These are phyloP conservation scores for Synchiropus splendidus DNA, from an alignment of 2,113 vertebrate genomes.

Conservation along the genomic window DNA sequence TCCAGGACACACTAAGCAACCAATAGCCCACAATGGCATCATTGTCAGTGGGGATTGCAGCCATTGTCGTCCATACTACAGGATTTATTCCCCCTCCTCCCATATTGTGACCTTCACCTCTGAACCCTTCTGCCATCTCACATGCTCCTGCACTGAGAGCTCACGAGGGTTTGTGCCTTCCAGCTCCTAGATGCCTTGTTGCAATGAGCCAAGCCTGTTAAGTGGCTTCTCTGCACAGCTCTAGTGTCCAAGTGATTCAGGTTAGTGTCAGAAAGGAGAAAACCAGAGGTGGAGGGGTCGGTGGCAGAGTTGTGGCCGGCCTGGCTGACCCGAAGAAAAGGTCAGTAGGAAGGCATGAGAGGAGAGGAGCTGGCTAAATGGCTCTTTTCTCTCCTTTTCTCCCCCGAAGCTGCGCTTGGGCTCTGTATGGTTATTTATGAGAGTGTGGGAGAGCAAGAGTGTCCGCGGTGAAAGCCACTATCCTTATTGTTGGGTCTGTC, in stretches of 20 bases:
- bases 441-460: conserved; percentile 54
- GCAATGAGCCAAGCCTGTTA: conserved; percentile 43
- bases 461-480: conserved; percentile 45
- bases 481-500: conserved; percentile 48
- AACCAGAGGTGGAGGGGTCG: conserved; percentile 6
- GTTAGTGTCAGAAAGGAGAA: conserved; percentile 28
- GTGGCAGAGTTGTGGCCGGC: conserved; percentile 30
- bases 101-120: conserved; percentile 60
- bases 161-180: conserved; percentile 37
- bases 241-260: conserved; percentile 41
- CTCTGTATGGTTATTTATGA: conserved; percentile 62
- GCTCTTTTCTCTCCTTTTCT: conserved; percentile 51
- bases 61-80: conserved; percentile 55
- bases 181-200: conserved; percentile 29
- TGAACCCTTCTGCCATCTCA: conserved; percentile 50
- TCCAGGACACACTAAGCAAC: conserved; percentile 60
- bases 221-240: conserved; percentile 38
- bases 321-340: conserved; percentile 55
- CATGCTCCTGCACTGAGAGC: conserved; percentile 35
- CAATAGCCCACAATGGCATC: conserved; percentile 55
- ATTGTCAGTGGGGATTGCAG: conserved; percentile 56
- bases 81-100: conserved; percentile 61
- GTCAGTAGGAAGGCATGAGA: conserved; percentile 57
- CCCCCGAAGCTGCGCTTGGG: conserved; percentile 38
- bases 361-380: conserved; percentile 57